phyloP scores from a whole-genome alignment of 2,888 invertebrate genomes.

The Poecilobothrus nobilitatus region DNA sequence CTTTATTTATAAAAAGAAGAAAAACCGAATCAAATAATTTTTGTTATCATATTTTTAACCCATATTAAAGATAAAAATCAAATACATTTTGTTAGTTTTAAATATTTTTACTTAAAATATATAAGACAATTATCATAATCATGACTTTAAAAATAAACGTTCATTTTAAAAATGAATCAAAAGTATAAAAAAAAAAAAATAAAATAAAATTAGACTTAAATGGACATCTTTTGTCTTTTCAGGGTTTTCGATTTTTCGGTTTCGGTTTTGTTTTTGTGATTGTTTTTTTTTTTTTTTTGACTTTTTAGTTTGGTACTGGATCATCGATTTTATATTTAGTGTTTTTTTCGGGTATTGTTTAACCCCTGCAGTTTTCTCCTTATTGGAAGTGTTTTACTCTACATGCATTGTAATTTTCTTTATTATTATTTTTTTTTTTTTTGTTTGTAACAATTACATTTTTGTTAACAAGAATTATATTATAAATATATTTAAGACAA shows the following conservation, averaged over 20 bases:
- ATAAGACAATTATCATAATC: conserved; percentile 1
- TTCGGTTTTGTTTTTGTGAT: not conserved
- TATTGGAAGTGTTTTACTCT: not conserved
- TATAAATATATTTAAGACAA: not conserved
- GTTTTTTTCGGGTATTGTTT: not conserved
- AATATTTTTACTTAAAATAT: no score
- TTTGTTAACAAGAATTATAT: conserved; percentile 4
- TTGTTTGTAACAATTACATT: not conserved
- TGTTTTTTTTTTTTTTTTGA: not conserved
- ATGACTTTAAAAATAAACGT: not conserved
- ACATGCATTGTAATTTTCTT: no score
- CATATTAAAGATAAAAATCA: not conserved
- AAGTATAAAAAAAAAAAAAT: no score
- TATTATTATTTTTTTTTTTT: not conserved
- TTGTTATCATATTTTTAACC: no score
- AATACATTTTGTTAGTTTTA: not conserved
- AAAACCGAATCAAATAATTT: not conserved
- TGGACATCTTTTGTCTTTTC: not conserved
- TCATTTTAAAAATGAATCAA: not conserved
- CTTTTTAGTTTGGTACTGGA: not conserved
- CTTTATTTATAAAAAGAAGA: not conserved
- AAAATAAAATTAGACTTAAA: not conserved
- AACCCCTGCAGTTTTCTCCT: conserved; percentile 6
- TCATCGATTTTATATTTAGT: no score
- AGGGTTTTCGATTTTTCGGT: no score